Conservation (phyloP, 1,140 invertebrate genomes). For the Sminthurinus signatus region DNA sequence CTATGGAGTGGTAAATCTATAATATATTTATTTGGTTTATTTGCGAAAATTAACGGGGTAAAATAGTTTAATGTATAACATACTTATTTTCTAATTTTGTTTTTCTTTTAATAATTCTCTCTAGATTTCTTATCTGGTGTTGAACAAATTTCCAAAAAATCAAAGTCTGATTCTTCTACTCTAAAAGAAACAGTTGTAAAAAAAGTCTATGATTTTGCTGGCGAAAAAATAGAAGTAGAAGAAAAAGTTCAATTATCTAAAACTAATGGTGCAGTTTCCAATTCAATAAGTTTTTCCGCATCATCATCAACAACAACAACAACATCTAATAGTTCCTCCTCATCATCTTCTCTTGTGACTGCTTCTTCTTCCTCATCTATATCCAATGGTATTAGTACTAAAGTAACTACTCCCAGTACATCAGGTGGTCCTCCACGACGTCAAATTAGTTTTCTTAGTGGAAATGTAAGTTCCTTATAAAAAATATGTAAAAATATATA, state of each 20-base stretch:
- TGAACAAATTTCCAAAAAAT: slow-evolving; percentile 1
- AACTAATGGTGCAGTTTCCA: slow-evolving; percentile 5
- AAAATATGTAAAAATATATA: no score
- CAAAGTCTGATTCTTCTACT: not conserved
- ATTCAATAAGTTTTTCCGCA: no score
- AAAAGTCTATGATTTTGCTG: slow-evolving; percentile 27
- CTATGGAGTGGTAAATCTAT: slow-evolving; percentile 15
- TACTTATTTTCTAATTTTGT: no score
- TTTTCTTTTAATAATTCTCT: not conserved
- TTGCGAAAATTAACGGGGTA: no score
- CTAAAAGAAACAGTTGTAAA: not conserved
- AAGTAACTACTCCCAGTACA: not conserved
- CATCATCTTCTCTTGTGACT: no score
- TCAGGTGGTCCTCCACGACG: not conserved
- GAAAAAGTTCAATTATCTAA: not conserved
- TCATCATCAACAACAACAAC: no score
- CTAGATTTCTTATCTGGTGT: slow-evolving; percentile 21
- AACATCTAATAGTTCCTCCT: no score
- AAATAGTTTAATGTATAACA: no score
- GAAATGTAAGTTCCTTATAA: no score
- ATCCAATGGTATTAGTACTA: no score
- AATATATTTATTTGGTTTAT: no score
- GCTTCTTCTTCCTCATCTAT: not conserved
- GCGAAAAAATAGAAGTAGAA: slow-evolving; percentile 17
- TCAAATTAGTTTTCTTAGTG: slow-evolving; percentile 26